phyloP scores from a whole-genome alignment of 2,113 vertebrate species.

The Naja naja region DNA sequence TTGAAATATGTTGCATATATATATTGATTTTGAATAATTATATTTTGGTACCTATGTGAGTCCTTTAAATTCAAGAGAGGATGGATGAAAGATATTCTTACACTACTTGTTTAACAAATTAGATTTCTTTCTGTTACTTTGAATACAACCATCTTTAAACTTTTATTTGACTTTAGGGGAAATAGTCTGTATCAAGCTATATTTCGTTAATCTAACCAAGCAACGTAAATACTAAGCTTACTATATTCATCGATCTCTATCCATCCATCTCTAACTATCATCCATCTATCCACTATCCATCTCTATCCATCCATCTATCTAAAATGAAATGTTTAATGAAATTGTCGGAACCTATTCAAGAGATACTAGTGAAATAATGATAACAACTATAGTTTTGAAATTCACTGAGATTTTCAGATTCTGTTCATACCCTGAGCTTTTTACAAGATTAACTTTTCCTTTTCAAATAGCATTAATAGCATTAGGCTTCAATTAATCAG shows the following conservation, averaged over 20 bases:
- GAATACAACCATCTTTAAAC: background rate
- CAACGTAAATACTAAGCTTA: background rate
- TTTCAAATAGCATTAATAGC: conserved; percentile 65
- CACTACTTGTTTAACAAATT: background rate
- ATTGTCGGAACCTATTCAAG: conserved; percentile 30
- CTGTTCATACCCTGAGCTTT: conserved; percentile 45
- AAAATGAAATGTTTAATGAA: conserved; percentile 26
- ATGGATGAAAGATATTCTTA: background rate
- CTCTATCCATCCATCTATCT: background rate
- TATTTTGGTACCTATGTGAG: background rate
- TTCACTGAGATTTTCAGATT: conserved; percentile 53
- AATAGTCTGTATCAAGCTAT: background rate
- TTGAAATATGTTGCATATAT: background rate
- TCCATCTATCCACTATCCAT: background rate
- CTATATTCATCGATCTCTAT: background rate
- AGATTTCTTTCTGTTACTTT: background rate
- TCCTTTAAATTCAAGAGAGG: background rate
- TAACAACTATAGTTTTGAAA: conserved; percentile 45
- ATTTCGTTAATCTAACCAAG: background rate
- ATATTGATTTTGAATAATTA: background rate
- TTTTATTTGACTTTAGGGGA: background rate
- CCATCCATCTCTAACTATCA: background rate
- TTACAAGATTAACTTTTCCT: conserved; percentile 61
- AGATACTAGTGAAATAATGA: conserved; percentile 47
- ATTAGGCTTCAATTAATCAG: conserved; percentile 63